Conservation (phyloP, 2,113 vertebrate genomes). For the Gallinago jamesoni region DNA sequence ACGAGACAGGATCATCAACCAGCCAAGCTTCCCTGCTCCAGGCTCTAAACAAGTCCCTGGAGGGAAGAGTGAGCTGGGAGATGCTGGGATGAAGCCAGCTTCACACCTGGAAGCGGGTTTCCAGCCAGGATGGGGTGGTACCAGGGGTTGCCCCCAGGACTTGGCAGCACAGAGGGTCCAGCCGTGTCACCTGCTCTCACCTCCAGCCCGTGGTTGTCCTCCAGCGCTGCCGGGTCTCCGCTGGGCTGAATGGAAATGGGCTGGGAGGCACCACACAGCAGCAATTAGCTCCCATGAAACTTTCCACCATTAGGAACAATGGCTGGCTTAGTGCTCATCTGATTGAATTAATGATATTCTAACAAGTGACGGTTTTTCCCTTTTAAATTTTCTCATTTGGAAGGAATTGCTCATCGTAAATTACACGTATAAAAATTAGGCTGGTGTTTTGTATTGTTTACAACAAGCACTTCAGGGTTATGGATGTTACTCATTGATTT, state of each 20-base stretch:
- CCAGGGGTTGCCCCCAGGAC: background rate
- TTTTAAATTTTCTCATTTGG: conserved; percentile 60
- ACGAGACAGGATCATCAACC: background rate
- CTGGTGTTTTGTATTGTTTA: conserved; percentile 33
- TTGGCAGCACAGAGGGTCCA: background rate
- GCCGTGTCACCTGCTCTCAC: rapidly evolving
- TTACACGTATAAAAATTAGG: conserved; percentile 56
- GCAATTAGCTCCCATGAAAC: conserved; percentile 44
- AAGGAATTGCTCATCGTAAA: conserved; percentile 58
- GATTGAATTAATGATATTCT: conserved; percentile 19
- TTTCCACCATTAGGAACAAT: conserved; percentile 25
- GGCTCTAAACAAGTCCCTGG: background rate
- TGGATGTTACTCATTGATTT: conserved; percentile 63
- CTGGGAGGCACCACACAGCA: background rate
- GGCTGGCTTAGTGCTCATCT: background rate
- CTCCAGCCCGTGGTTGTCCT: background rate
- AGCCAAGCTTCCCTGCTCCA: background rate
- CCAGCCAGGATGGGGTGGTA: background rate
- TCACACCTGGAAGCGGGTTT: background rate
- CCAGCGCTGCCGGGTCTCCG: background rate
- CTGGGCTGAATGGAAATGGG: background rate
- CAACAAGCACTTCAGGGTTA: conserved; percentile 45
- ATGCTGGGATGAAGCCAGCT: background rate
- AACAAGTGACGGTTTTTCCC: conserved; percentile 4
- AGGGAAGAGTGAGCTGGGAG: background rate